Base-by-base conservation (phyloP, 64 coral and sea anemone species). In the Actinia tenebrosa region DNA sequence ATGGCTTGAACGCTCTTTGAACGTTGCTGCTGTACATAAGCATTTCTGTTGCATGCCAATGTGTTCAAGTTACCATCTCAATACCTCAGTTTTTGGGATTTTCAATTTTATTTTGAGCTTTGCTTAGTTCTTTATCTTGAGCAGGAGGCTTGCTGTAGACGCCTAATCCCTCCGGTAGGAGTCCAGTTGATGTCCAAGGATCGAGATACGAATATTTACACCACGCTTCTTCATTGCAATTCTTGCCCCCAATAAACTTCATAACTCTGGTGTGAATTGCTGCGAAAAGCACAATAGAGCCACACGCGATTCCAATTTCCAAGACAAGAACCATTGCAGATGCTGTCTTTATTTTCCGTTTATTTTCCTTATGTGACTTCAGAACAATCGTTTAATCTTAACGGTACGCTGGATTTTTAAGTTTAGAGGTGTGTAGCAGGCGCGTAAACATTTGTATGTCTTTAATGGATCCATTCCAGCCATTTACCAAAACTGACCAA, bases 231-330 rank as follows among this genome's bases (percentile, higher is more conserved):
- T 85, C 26, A 25, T 85, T 43, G 46, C 56, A 63, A 11, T 61
- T 85, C 10, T 85, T 59, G 5, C n/a, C 83, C 1, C 56, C 30
- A 25, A 85, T 42, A 45, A 85, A 20, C 56, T 85, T 4, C 83
- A 85, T 85, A 17, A 85, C 44, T 26, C 63, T 85, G 54, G 56
- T 56, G 46, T 85, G 53, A 64, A 85, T 22, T 43, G 83, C 83
- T 85, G 83, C 43, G 56, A 85, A 85, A 58, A 64, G 54, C 83
- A 85, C 83, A 42, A 85, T 85, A 17, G 83, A 85, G 23, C 83
- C 83, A 50, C 83, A 85, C 7, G 63, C 83, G 55, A 85, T 85
- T 54, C 54, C 83, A 61, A 85, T 59, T 54, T 85, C 83, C 83
- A 85, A 18, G 5, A 53, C 79, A 58, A 85, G 83, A 43, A 85